These are phyloP conservation scores for Hydropsyche betteni DNA, from an alignment of 2,888 invertebrate genomes.

Conservation along the genomic window DNA sequence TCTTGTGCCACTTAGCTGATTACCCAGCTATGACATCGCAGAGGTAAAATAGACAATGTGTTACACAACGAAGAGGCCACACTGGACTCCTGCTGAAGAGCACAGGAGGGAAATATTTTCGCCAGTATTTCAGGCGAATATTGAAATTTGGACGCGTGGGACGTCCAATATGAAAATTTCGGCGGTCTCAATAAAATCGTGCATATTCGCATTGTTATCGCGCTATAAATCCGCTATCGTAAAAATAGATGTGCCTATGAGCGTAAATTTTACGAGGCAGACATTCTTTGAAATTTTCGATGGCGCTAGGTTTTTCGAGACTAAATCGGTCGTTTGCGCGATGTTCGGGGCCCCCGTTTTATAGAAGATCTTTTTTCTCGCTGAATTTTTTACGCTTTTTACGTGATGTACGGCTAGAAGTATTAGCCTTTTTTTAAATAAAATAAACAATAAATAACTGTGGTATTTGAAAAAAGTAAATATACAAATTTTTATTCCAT, in stretches of 20 bases:
- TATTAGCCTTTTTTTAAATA: too few relatives aligned
- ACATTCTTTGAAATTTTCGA: too few relatives aligned
- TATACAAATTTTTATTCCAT: too few relatives aligned
- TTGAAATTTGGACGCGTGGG: not conserved
- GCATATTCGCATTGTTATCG: constrained; percentile 12
- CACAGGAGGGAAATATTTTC: not conserved
- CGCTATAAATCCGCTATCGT: not conserved
- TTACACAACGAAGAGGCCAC: constrained; percentile 9
- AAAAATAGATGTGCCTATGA: constrained; percentile 7
- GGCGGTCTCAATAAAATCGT: not conserved
- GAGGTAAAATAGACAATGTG: constrained; percentile 29
- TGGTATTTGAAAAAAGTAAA: too few relatives aligned
- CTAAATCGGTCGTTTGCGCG: too few relatives aligned
- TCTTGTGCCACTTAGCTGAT: constrained; percentile 37
- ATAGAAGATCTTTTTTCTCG: too few relatives aligned
- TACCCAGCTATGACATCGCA: constrained; percentile 12
- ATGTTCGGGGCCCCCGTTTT: too few relatives aligned
- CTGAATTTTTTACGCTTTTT: too few relatives aligned
- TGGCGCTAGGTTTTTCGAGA: too few relatives aligned
- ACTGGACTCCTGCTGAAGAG: not conserved
- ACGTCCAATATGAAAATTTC: constrained; percentile 1
- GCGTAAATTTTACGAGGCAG: not conserved
- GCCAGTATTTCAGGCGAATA: not conserved
- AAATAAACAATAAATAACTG: too few relatives aligned
- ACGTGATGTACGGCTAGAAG: too few relatives aligned